Evolutionary conservation across 2,797 vertebrate genomes (phyloP), one percentile per base, ranked within the genome.

Genomic region (Amblyraja radiata): DNA sequence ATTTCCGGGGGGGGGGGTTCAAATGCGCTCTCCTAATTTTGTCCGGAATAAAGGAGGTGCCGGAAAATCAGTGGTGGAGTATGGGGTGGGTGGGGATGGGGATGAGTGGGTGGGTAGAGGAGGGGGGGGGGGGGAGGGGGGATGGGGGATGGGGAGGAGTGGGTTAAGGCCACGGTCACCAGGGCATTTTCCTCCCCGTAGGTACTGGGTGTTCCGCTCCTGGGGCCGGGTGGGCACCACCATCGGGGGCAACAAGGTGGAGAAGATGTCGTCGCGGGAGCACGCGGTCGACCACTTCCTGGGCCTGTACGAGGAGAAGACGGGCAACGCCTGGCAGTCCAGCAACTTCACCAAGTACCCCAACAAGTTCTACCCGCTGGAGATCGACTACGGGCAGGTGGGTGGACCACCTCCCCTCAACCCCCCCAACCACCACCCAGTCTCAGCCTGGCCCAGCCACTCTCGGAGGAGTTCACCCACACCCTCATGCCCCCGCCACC

Each of bases 301-400:
- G 93, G 95, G 95, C 39, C 94, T 99, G 36, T 99, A 99, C 93
- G 98, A 98, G 94, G 98, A 99, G 93, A 99, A 99, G 95, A 99
- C 99, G 0, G 99, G 99, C 93, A 99, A 99, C 39, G 95, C 96
- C 4, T 99, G 99, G 99, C 96, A 97, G 94, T 96, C 96, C 2
- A 96, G 97, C 94, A 98, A 96, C 96, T 99, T 99, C 95, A 99
- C 97, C 23, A 99, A 99, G 95, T 97, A 99, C 93, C 99, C 99
- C 9, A 99, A 98, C 93, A 99, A 98, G 94, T 99, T 99, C 96
- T 99, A 99, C 94, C 99, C 99, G 0, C 96, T 99, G 94, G 99
- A 99, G 96, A 99, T 99, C 10, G 98, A 99, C 95, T 99, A 99
- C 0, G 98, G 99, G 93, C 99, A 99, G 98, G 99, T 99, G 96